phyloP scores from a whole-genome alignment of 64 coral and sea anemone genomes.

The Pachyseris speciosa region DNA sequence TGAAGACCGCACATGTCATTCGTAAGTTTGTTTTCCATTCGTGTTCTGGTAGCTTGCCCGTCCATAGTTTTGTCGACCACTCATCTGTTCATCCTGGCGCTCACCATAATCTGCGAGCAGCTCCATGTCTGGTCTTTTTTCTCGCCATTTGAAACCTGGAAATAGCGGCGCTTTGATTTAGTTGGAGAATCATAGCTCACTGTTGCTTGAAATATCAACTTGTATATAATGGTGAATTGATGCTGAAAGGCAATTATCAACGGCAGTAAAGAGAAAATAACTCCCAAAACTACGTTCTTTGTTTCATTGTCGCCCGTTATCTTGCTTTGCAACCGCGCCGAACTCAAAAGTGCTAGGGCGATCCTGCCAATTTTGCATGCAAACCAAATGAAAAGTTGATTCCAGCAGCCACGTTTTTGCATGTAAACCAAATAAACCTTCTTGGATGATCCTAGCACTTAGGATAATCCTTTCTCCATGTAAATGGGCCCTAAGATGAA shows the following conservation, averaged over 20 bases:
- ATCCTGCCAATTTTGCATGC: neutral
- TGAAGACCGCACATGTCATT: conserved; percentile 10
- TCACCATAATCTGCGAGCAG: neutral
- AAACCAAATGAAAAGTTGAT: neutral
- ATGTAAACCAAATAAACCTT: neutral
- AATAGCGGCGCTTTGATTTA: neutral
- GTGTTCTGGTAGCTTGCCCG: neutral
- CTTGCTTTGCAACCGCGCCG: neutral
- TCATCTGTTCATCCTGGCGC: conserved; percentile 1
- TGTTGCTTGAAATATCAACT: neutral
- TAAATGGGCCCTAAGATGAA: neutral
- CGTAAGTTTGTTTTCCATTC: conserved; percentile 43
- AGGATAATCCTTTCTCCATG: neutral
- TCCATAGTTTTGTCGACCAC: conserved; percentile 5
- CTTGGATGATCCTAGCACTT: neutral
- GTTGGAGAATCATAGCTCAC: neutral
- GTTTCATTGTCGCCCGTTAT: neutral
- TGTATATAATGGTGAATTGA: neutral
- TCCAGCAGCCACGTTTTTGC: neutral
- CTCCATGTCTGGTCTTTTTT: neutral
- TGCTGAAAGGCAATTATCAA: neutral
- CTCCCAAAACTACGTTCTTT: neutral
- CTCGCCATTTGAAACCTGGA: neutral
- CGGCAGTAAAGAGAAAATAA: neutral
- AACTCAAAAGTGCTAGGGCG: no score